A percentile compares a stretch with the other conserved stretches of the same genome.
Conservation (phyloP, 2,113 vertebrate genomes). For the Pelecanoides urinatrix region DNA sequence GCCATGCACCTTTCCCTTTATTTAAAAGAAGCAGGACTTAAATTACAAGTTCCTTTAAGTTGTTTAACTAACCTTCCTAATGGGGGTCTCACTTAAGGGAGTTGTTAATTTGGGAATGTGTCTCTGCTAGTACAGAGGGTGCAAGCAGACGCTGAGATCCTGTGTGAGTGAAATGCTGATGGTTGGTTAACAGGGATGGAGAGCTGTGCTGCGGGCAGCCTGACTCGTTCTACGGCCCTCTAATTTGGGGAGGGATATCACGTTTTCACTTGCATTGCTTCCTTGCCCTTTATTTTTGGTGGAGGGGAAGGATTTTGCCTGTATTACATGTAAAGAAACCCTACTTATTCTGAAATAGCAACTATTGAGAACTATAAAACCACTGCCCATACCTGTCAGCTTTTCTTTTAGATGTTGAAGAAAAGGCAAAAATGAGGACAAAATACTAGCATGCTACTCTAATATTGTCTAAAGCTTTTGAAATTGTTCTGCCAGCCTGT, state of each 20-base stretch:
- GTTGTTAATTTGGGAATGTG: background rate
- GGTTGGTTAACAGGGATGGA: background rate
- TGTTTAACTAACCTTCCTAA: background rate
- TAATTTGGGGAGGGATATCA: background rate
- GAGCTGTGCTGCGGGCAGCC: background rate
- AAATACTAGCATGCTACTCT: background rate
- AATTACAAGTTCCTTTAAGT: background rate
- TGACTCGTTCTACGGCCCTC: accelerated
- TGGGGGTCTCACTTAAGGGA: accelerated
- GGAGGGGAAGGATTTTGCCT: background rate
- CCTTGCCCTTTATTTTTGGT: background rate
- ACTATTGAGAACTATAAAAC: background rate
- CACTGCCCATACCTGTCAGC: background rate
- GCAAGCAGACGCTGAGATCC: background rate
- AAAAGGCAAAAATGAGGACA: background rate
- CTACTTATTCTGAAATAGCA: background rate
- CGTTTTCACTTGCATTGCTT: background rate
- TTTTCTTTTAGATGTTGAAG: background rate
- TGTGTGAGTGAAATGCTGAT: background rate
- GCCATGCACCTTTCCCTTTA: background rate
- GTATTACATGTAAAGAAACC: background rate
- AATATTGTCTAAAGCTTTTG: background rate
- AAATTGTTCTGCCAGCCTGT: background rate
- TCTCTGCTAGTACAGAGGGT: background rate
- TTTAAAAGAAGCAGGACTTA: background rate